Evolutionary conservation across 2,888 invertebrate genomes (phyloP), one percentile per base, ranked within the genome.

Genomic region (Apodemia zela): DNA sequence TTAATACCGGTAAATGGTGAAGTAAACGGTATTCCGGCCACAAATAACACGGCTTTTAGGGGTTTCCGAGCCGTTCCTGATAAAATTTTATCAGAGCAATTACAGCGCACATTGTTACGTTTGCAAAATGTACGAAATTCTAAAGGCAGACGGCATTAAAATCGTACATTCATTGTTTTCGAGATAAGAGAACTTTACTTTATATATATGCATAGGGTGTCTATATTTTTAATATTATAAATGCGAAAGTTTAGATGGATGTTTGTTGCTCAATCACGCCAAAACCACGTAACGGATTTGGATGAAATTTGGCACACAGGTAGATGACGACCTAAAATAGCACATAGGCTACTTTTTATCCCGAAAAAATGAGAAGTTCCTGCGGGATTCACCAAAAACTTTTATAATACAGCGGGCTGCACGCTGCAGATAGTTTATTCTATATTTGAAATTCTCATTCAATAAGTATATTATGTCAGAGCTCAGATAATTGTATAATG

Each of bases 81-180:
- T 59, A 59, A 63, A 59, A 29, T 18, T 45, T 63, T 63, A 59
- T 63, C 63, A 47, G 29, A 33, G 59, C 47, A 62, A 62, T 62
- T 62, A 62, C 58, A 58, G 58, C 61, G 47, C 33, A 51, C 35
- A 51, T 61, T 51, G 11, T 54, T 54, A 54, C 54, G 54, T 54
- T 54, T 54, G 54, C 54, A 54, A 25, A 54, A 54, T 25, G 54
- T 25, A 25, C 25, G 54, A 54, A 54, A 54, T 54, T 54, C 21
- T 54, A 54, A 54, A 54, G 54, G 25, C 54, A 54, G 25, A 54
- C 42, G 42, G 25, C 15, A 54, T 15, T 54, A 25, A 29, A 54
- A 54, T 25, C 54, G 54, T 54, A 54, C 29, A 54, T 54, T 54
- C 54, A 54, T 54, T 54, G 29, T 54, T 54, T 54, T 25, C 6